Percentiles rank a stretch among this genome's conserved stretches.
Conservation (phyloP, 1,140 invertebrate genomes). For the Charaxes varanes region DNA sequence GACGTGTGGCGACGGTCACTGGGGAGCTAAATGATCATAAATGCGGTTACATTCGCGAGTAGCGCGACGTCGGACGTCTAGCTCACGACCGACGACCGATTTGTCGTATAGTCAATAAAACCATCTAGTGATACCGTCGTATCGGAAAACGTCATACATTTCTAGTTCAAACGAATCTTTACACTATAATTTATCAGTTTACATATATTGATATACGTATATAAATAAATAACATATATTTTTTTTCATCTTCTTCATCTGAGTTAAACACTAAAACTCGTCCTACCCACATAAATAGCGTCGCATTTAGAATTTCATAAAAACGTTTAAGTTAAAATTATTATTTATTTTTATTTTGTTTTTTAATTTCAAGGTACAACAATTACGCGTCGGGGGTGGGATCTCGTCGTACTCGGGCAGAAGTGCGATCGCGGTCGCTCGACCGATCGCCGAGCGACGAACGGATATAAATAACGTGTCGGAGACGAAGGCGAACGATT, state of each 20-base stretch:
- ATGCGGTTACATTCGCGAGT: constrained; percentile 54
- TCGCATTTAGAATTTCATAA: constrained; percentile 60
- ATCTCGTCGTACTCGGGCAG: constrained; percentile 39
- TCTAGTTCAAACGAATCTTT: constrained; percentile 58
- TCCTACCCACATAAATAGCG: constrained; percentile 68
- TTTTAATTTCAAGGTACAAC: constrained; percentile 39
- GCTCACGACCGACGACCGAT: too few species aligned
- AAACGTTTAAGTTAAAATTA: too few species aligned
- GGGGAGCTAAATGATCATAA: constrained; percentile 41
- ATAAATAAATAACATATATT: constrained; percentile 63
- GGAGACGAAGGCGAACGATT: constrained; percentile 47
- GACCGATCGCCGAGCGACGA: constrained; percentile 35
- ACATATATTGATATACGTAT: constrained; percentile 33
- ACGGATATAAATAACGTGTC: constrained; percentile 50
- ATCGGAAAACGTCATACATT: constrained; percentile 50
- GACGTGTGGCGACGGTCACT: constrained; percentile 42
- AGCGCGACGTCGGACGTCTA: too few species aligned
- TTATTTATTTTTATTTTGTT: too few species aligned
- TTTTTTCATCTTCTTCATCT: constrained; percentile 61
- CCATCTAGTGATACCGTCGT: constrained; percentile 36
- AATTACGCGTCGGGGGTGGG: constrained; percentile 53
- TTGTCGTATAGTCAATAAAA: constrained; percentile 60
- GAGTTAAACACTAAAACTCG: constrained; percentile 59
- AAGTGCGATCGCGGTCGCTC: constrained; percentile 17
- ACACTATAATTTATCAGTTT: constrained; percentile 52